Evolutionary conservation across 1,140 invertebrate genomes (phyloP).

Genomic region (Drosophila aff.): DNA sequence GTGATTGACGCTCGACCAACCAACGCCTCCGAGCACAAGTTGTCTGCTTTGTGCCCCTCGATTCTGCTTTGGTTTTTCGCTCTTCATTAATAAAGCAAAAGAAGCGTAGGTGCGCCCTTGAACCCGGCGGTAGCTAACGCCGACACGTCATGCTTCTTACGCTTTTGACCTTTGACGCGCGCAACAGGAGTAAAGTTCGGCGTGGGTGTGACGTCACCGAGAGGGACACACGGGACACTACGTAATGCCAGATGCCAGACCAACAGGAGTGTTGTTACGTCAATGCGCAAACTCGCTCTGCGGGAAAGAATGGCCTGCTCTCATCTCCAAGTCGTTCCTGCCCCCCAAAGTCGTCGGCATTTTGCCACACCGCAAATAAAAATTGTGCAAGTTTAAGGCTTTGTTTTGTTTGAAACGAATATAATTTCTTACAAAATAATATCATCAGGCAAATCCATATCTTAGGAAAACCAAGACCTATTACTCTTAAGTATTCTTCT

Average conservation of each 20-base stretch:
- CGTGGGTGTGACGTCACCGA: conserved; percentile 66
- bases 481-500: no score
- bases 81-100: conserved; percentile 53
- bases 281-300: conserved; percentile 56
- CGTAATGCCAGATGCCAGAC: conserved; percentile 57
- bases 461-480: neutral
- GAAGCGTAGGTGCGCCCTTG: conserved; percentile 53
- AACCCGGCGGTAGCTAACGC: conserved; percentile 54
- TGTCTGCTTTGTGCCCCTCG: conserved; percentile 8
- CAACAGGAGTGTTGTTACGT: conserved; percentile 46
- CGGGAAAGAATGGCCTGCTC: conserved; percentile 7
- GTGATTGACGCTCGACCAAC: conserved; percentile 64
- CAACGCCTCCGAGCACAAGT: conserved; percentile 29
- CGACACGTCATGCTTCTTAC: conserved; percentile 55
- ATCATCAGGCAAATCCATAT: no score
- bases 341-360: conserved; percentile 11
- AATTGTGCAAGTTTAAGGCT: neutral
- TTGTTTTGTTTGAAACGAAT: neutral
- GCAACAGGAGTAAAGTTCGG: conserved; percentile 63
- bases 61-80: conserved; percentile 16
- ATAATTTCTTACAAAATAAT: no score
- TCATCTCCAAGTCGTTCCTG: conserved; percentile 9
- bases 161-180: conserved; percentile 59
- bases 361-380: conserved; percentile 25
- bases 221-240: conserved; percentile 24